A percentile compares a stretch with the other conserved stretches of the same genome.
Evolutionary conservation across 2,888 invertebrate species (phyloP).

Genomic region (Pyrgus malvae): DNA sequence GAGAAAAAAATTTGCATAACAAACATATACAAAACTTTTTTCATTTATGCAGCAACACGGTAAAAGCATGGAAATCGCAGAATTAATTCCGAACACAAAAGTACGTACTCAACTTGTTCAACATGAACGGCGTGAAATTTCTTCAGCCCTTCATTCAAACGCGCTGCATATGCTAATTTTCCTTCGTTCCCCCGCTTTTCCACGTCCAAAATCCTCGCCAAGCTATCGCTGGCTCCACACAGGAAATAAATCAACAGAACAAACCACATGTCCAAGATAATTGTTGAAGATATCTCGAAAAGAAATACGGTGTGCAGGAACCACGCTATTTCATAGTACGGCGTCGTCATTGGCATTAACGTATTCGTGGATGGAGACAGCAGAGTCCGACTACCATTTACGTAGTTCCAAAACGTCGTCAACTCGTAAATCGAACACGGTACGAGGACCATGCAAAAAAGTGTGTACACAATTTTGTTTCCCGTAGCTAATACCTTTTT

Average conservation of each 20-base stretch:
- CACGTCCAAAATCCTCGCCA: constrained; percentile 43
- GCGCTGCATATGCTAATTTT: constrained; percentile 40
- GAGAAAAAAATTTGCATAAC: too few relatives aligned
- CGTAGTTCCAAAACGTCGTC: constrained; percentile 49
- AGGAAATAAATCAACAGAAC: constrained; percentile 50
- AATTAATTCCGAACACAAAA: neutral
- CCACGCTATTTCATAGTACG: constrained; percentile 57
- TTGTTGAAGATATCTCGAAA: constrained; percentile 43
- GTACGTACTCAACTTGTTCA: constrained; percentile 49
- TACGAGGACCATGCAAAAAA: constrained; percentile 40
- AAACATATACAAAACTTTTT: too few relatives aligned
- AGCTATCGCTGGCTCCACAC: constrained; percentile 47
- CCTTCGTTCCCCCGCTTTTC: constrained; percentile 36
- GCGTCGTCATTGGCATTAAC: constrained; percentile 57
- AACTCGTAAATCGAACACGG: constrained; percentile 47
- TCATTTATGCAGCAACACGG: too few relatives aligned
- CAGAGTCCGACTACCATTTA: constrained; percentile 46
- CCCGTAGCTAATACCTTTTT: constrained; percentile 38
- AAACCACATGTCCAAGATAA: constrained; percentile 59
- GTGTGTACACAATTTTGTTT: constrained; percentile 38
- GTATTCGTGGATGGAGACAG: constrained; percentile 54
- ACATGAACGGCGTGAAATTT: constrained; percentile 51
- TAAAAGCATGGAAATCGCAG: neutral
- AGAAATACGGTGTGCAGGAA: constrained; percentile 52
- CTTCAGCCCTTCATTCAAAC: constrained; percentile 46